Evolutionary conservation across 2,113 vertebrate genomes (phyloP), one percentile per base, ranked within the genome.

Genomic region (Hippocampus barbouri): DNA sequence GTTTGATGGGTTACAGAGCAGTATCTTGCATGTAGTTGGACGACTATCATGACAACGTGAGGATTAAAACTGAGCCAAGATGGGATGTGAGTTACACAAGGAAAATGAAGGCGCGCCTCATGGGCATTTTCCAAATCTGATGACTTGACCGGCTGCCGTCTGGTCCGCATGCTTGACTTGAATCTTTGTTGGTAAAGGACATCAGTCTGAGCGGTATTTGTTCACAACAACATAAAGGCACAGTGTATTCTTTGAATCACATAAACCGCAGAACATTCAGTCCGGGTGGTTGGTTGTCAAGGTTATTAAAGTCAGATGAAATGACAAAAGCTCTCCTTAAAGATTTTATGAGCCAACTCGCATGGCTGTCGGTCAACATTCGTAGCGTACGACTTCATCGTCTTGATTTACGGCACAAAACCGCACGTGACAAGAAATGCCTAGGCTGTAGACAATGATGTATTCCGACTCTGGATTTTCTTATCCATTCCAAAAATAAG

Each of bases 61-160:
- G 59, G 5, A 18, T 61, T 51, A 4, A 49, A 65, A 76, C 38
- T 0, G 18, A 27, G 25, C 25, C 27, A 68, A 47, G 57, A n/a
- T 66, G 25, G 53, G 54, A 34, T 34, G 8, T n/a, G 27, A 10
- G 41, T 2, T 47, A 73, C 51, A 70, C 40, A 2, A 2, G n/a
- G 27, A 60, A 66, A 64, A 65, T 7, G 60, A 63, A 62, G 1
- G 0, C 3, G 3, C 16, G 25, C 73, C 69, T 76, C 47, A 8
- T 51, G 65, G 80, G 63, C 64, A 72, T 80, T 85, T 87, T 84
- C 66, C 71, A 74, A 77, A 84, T 73, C 53, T 34, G 18, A 70
- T 76, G 30, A 47, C 61, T 64, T 54, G 53, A 54, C 53, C 9
- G 56, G 34, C n/a, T 66, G 47, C 60, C 45, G 41, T 80, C 66